These are phyloP conservation scores for Numida meleagris DNA, from an alignment of 2,113 vertebrate genomes.

Conservation along the genomic window DNA sequence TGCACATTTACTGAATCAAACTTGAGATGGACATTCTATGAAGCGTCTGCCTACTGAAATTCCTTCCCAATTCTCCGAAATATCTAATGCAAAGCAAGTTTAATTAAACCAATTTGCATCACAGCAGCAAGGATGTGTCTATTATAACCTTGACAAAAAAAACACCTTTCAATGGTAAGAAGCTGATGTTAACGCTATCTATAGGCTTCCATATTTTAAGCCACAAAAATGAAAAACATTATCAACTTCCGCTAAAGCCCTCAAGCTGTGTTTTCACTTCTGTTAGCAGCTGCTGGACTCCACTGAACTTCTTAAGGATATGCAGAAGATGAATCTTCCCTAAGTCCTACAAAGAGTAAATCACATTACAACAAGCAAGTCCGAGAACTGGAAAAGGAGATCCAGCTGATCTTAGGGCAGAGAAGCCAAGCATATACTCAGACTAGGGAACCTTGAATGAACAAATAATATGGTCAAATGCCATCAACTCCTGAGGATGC, in stretches of 20 bases:
- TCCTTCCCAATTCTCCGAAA: background rate
- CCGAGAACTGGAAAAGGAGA: constrained; percentile 8
- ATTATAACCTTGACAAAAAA: background rate
- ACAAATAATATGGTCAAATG: background rate
- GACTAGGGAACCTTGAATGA: background rate
- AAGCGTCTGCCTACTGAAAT: background rate
- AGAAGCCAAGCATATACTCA: background rate
- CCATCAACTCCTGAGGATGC: no score
- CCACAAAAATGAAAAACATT: background rate
- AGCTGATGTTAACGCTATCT: background rate
- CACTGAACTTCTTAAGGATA: background rate
- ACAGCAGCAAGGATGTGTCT: background rate
- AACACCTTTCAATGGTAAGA: background rate
- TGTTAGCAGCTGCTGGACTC: background rate
- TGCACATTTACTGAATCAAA: background rate
- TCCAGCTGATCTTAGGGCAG: background rate
- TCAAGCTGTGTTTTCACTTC: background rate
- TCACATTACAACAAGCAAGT: background rate
- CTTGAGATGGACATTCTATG: background rate
- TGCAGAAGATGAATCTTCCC: background rate
- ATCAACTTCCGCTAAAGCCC: background rate
- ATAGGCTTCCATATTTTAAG: background rate
- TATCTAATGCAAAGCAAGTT: background rate
- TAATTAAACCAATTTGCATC: background rate
- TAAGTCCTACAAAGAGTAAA: background rate